These are phyloP conservation scores for Rhinoderma darwinii DNA, from an alignment of 2,113 vertebrate genomes.

Conservation along the genomic window DNA sequence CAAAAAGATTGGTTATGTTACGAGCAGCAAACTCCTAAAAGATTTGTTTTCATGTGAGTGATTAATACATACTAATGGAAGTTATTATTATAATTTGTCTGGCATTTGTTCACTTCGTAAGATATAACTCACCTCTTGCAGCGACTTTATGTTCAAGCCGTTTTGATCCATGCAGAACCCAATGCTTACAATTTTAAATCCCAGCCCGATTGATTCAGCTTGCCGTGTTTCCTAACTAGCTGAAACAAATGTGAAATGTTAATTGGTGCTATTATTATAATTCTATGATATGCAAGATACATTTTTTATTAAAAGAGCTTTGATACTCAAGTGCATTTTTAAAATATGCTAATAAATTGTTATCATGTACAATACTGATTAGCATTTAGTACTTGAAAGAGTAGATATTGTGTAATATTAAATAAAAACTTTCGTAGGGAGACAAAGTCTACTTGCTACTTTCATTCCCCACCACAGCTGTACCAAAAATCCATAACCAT, in stretches of 20 bases:
- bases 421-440: not conserved
- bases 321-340: not conserved
- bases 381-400: not conserved
- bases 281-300: not conserved
- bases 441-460: not conserved
- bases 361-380: not conserved
- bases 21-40: slow-evolving; percentile 11
- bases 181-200: slow-evolving; percentile 29
- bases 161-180: slow-evolving; percentile 2
- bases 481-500: too few species aligned
- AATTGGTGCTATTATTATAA: slow-evolving; percentile 11
- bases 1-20: not conserved
- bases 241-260: slow-evolving; percentile 25
- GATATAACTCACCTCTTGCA: slow-evolving; percentile 3
- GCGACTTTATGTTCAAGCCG: slow-evolving; percentile 4
- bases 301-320: not conserved
- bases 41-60: not conserved
- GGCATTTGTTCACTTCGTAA: not conserved
- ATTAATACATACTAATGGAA: slow-evolving; percentile 39
- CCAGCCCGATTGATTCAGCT: slow-evolving; percentile 17
- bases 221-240: not conserved
- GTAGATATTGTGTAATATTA: not conserved
- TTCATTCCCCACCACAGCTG: not conserved
- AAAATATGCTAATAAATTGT: not conserved
- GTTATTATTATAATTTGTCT: slow-evolving; percentile 23